Base-by-base conservation (phyloP, 2,888 invertebrate species). In the Psococerastis gibbosa region DNA sequence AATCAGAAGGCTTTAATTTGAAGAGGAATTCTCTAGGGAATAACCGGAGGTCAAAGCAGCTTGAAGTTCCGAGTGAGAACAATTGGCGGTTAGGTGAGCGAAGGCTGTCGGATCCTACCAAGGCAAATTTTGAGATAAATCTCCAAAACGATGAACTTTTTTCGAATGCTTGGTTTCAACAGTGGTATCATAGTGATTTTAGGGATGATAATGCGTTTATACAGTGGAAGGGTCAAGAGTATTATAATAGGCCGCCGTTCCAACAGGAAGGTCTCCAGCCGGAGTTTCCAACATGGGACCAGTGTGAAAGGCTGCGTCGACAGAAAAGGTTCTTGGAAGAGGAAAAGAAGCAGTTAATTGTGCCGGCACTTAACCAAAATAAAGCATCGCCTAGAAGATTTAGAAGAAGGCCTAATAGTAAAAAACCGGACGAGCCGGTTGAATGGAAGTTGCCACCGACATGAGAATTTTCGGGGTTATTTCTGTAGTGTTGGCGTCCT, bases 111-210 rank as follows among this genome's bases (percentile, higher is more conserved):
- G 38, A 38, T 6, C 38, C 38, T 18, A 38, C 15, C 17, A 27
- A 9, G 27, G n/a, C n/a, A n/a, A 33, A 33, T 33, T 38, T 18
- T 13, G 38, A 38, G 9, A 15, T 38, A 20, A 18, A 5, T 18
- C 17, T 18, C 18, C 17, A 18, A 20, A 16, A 13, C 3, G 17
- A 20, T n/a, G 38, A 38, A 20, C 6, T 9, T 27, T 15, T n/a
- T 20, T n/a, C n/a, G 20, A 38, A 38, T 20, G 13, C 38, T n/a
- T 38, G 38, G 38, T 38, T 38, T 20, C 38, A 38, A 20, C 17
- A 38, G 17, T 38, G 38, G 38, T 17, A 20, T 13, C n/a, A n/a
- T 5, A 38, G 38, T 22, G 38, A 38, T 38, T 38, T 38, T 11
- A 5, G 38, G 6, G 38, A 38, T 11, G 20, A 38, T 18, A 38